Percentiles rank a stretch among this genome's conserved stretches.
Conservation (phyloP, 1,140 invertebrate genomes). For the Penaeus indicus region DNA sequence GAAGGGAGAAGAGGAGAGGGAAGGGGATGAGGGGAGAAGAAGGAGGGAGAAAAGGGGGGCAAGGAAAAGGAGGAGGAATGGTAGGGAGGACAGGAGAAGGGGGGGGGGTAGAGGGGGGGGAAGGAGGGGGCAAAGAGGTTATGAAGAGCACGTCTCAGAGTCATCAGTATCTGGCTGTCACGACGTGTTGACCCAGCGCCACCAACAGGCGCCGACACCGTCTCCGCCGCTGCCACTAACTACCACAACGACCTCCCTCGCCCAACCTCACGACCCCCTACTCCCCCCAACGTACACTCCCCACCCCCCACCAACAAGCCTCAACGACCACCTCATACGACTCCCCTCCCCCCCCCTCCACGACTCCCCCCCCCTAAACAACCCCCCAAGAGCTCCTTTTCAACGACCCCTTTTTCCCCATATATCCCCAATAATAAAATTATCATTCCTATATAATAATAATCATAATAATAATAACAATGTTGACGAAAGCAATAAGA, state of each 20-base stretch:
- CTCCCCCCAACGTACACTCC: background rate
- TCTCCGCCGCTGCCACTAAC: background rate
- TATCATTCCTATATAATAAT: no score
- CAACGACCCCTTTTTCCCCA: background rate
- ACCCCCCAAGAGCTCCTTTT: background rate
- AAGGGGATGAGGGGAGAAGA: background rate
- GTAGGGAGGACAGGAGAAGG: background rate
- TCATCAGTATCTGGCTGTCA: slow-evolving; percentile 57
- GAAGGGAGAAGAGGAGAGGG: background rate
- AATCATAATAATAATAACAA: no score
- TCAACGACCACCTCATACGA: background rate
- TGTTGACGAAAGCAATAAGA: no score
- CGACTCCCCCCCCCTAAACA: background rate
- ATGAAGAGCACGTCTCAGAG: slow-evolving; percentile 50
- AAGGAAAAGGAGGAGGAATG: background rate
- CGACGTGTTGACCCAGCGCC: slow-evolving; percentile 46
- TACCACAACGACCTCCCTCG: background rate
- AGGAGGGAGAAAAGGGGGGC: background rate
- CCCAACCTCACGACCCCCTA: background rate
- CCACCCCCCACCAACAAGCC: background rate
- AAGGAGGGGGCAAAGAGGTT: slow-evolving; percentile 32
- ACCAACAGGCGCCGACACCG: slow-evolving; percentile 16
- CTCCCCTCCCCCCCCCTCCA: background rate
- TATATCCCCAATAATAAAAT: no score
- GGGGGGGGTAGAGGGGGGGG: background rate